These are phyloP conservation scores for Batillaria attramentaria DNA, from an alignment of 1,140 invertebrate species.

Conservation along the genomic window DNA sequence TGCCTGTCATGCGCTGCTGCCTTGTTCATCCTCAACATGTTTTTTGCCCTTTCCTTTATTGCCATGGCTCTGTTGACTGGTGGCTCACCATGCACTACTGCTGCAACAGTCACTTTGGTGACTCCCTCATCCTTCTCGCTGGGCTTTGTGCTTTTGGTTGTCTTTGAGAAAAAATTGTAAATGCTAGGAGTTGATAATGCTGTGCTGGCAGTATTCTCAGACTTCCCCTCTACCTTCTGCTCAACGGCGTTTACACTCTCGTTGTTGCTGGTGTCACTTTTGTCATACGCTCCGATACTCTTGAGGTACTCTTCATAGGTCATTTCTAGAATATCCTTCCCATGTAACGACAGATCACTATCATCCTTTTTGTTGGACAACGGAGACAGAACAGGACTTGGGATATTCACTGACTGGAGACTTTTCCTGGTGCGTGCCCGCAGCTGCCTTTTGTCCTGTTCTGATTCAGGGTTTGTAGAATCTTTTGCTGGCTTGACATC, in stretches of 20 bases:
- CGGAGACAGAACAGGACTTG: background rate
- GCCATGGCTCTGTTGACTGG: no score
- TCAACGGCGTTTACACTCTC: background rate
- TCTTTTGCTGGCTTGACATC: no score
- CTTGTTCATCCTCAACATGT: no score
- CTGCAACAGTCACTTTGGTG: constrained; percentile 6
- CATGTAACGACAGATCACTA: constrained; percentile 5
- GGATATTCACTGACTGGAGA: background rate
- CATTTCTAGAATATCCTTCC: constrained; percentile 14
- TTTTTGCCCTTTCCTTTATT: no score
- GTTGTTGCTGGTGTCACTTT: background rate
- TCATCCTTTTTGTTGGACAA: background rate
- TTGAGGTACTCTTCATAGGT: constrained; percentile 11
- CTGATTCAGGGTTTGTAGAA: background rate
- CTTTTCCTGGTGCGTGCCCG: constrained; percentile 5
- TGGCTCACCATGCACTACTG: constrained; percentile 16
- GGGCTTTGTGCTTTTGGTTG: background rate
- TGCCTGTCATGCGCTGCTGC: constrained; percentile 1
- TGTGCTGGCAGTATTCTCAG: background rate
- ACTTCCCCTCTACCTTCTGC: background rate
- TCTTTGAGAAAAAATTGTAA: constrained; percentile 16
- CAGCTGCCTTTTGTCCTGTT: background rate
- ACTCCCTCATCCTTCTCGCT: background rate
- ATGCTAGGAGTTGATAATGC: constrained; percentile 12
- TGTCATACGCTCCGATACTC: background rate